Percentiles rank a stretch among this genome's conserved stretches.
Conservation (phyloP, 2,888 invertebrate genomes). For the Phortica magna region DNA sequence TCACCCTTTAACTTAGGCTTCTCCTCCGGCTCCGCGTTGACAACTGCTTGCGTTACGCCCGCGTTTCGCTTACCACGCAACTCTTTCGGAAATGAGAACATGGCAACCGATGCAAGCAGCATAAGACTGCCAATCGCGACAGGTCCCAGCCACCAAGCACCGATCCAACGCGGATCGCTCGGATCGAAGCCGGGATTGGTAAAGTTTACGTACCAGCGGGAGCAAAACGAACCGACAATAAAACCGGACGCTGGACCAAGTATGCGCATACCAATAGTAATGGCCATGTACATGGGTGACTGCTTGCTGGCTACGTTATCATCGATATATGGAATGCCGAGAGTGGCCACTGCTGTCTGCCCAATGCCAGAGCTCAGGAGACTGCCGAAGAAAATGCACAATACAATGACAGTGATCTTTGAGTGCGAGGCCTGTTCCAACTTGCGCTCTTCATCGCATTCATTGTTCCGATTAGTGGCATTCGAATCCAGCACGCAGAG, state of each 20-base stretch:
- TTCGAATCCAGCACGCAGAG: slow-evolving; percentile 64
- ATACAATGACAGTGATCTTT: slow-evolving; percentile 88
- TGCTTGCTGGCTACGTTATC: slow-evolving; percentile 95
- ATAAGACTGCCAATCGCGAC: slow-evolving; percentile 91
- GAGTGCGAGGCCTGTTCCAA: slow-evolving; percentile 85
- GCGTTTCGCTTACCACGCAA: slow-evolving; percentile 80
- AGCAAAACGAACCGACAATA: slow-evolving; percentile 92
- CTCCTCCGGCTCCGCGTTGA: slow-evolving; percentile 75
- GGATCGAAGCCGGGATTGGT: slow-evolving; percentile 87
- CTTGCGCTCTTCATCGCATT: slow-evolving; percentile 82
- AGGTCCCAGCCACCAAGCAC: slow-evolving; percentile 97
- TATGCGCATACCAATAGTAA: slow-evolving; percentile 94
- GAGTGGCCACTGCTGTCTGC: slow-evolving; percentile 93
- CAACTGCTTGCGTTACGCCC: slow-evolving; percentile 35
- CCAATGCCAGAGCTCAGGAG: slow-evolving; percentile 93
- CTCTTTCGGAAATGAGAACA: slow-evolving; percentile 94
- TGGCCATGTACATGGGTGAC: slow-evolving; percentile 94
- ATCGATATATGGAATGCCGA: slow-evolving; percentile 95
- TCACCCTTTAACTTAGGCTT: slow-evolving; percentile 83
- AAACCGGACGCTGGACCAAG: slow-evolving; percentile 94
- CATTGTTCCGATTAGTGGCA: slow-evolving; percentile 58
- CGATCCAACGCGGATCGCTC: slow-evolving; percentile 93
- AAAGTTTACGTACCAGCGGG: slow-evolving; percentile 91
- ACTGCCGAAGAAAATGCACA: slow-evolving; percentile 93
- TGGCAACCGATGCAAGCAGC: slow-evolving; percentile 89